phyloP scores from a whole-genome alignment of 2,113 vertebrate genomes.

The Agapornis roseicollis region DNA sequence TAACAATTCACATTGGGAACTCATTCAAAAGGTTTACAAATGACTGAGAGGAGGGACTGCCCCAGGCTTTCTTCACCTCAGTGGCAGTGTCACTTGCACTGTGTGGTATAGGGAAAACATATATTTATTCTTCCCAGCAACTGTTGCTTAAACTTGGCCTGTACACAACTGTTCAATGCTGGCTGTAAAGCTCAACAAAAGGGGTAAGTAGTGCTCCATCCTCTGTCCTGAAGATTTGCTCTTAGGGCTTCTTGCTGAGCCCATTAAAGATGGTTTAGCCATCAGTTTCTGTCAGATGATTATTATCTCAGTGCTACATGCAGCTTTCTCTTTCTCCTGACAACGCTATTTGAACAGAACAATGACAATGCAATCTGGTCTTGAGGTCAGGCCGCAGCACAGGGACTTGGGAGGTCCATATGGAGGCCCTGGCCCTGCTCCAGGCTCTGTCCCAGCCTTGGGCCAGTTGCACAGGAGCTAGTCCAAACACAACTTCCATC shows the following conservation, averaged over 20 bases:
- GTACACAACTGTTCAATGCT: not conserved
- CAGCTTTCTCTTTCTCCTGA: not conserved
- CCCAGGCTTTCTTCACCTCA: conserved; percentile 14
- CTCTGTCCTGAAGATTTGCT: not conserved
- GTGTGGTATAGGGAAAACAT: not conserved
- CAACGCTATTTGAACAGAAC: not conserved
- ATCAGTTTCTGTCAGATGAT: not conserved
- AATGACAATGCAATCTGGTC: not conserved
- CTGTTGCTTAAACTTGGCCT: not conserved
- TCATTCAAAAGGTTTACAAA: conserved; percentile 22
- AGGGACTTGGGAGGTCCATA: accelerated
- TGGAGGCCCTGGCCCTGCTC: not conserved
- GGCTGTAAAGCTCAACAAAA: not conserved
- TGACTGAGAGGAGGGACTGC: not conserved
- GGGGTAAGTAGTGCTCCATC: not conserved
- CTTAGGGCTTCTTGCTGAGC: not conserved
- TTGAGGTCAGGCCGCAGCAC: not conserved
- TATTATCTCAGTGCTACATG: not conserved
- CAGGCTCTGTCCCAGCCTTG: not conserved
- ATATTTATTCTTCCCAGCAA: not conserved
- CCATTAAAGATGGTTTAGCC: not conserved
- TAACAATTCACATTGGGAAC: conserved; percentile 20
- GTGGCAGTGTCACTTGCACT: not conserved
- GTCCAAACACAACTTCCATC: not conserved
- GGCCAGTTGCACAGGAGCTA: not conserved